A percentile compares a stretch with the other conserved stretches of the same genome.
These are phyloP conservation scores for Apotomis betuletana DNA, from an alignment of 2,888 invertebrate species.

Conservation along the genomic window DNA sequence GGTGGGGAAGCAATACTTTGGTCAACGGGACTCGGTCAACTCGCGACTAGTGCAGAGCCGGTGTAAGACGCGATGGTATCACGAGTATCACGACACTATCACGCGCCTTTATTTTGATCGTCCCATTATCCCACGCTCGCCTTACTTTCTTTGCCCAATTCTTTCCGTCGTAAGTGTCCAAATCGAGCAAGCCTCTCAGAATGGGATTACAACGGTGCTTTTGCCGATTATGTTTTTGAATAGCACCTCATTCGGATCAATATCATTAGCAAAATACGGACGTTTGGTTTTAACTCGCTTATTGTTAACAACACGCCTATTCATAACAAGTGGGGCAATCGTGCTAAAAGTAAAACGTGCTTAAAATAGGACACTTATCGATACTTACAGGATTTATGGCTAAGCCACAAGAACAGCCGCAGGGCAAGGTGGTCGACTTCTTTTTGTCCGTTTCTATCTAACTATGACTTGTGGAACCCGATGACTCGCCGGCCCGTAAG, in stretches of 20 bases:
- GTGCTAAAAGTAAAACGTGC: conserved; percentile 2
- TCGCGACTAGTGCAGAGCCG: too few species aligned
- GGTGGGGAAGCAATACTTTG: too few species aligned
- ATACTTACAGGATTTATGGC: conserved; percentile 32
- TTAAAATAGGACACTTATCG: conserved; percentile 27
- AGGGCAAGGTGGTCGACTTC: conserved; percentile 28
- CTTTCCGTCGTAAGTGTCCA: conserved; percentile 55
- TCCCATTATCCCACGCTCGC: conserved; percentile 68
- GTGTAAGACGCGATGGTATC: conserved; percentile 49
- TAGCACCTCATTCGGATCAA: conserved; percentile 26
- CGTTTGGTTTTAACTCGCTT: conserved; percentile 4
- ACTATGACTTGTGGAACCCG: conserved; percentile 19
- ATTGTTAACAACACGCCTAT: conserved; percentile 12
- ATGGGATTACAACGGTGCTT: conserved; percentile 64
- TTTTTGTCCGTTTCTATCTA: conserved; percentile 22
- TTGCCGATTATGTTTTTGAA: conserved; percentile 48
- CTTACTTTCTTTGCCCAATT: conserved; percentile 64
- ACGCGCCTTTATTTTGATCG: conserved; percentile 56
- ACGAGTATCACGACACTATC: conserved; percentile 53
- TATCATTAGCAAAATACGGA: conserved; percentile 28
- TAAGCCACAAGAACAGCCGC: conserved; percentile 21
- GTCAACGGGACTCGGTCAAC: too few species aligned
- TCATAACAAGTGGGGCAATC: conserved; percentile 13
- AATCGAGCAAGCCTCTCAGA: conserved; percentile 64
- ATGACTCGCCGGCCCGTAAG: conserved; percentile 33